Evolutionary conservation across 2,797 vertebrate species (phyloP).

Genomic region (Pachyuromys duprasi): DNA sequence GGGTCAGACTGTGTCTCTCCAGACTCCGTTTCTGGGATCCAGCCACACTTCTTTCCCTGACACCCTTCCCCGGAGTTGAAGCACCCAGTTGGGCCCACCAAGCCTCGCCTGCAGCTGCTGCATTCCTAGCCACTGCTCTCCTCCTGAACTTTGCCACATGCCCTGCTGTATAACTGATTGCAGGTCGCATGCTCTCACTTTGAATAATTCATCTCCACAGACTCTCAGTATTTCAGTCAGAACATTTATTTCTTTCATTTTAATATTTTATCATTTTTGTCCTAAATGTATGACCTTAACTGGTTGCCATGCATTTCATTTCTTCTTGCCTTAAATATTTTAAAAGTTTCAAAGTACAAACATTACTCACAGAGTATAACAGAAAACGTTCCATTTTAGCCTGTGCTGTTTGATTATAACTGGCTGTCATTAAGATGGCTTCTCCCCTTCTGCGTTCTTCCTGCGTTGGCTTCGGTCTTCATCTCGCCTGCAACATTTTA

Average conservation of each 20-base stretch:
- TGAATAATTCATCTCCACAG: conserved; percentile 88
- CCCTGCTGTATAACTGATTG: conserved; percentile 85
- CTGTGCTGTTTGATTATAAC: conserved; percentile 85
- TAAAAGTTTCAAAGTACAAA: conserved; percentile 87
- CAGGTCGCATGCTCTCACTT: conserved; percentile 85
- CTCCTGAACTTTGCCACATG: conserved; percentile 84
- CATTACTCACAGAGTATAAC: conserved; percentile 84
- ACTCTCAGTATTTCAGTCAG: conserved; percentile 85
- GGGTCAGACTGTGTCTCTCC: background rate
- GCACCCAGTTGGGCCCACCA: conserved; percentile 52
- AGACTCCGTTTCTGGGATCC: background rate
- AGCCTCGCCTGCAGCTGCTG: conserved; percentile 66
- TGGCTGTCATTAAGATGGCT: conserved; percentile 80
- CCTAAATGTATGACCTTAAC: conserved; percentile 90
- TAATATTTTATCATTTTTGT: conserved; percentile 91
- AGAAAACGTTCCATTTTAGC: conserved; percentile 82
- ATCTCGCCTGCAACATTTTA: conserved; percentile 32
- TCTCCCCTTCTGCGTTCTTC: conserved; percentile 66
- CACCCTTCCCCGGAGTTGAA: conserved; percentile 56
- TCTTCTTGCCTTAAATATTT: conserved; percentile 90
- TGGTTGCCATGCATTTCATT: conserved; percentile 88
- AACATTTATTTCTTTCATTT: conserved; percentile 90
- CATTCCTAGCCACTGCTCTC: conserved; percentile 70
- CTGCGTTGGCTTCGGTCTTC: conserved; percentile 35
- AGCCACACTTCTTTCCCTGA: conserved; percentile 16